Conservation (phyloP, 2,797 vertebrate genomes). For the Halcyon badia region DNA sequence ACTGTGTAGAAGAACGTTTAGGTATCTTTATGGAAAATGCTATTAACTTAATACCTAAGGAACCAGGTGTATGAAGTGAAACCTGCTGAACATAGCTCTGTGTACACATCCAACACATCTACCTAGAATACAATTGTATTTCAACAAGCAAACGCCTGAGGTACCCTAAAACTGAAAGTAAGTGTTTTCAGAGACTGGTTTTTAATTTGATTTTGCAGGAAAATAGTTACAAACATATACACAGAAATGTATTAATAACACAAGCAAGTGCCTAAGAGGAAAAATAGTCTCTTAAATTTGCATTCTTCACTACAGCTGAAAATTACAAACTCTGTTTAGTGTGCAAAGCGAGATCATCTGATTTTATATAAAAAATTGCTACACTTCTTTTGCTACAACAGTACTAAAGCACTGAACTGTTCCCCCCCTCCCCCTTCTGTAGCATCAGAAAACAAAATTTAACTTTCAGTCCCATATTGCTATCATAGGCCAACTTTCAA, state of each 20-base stretch:
- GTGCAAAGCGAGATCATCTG: background rate
- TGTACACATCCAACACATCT: background rate
- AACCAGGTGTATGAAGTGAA: background rate
- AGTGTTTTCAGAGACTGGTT: background rate
- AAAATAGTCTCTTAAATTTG: background rate
- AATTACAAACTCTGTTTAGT: background rate
- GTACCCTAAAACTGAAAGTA: background rate
- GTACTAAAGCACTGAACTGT: background rate
- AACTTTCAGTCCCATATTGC: background rate
- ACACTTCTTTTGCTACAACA: background rate
- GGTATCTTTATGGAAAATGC: slow-evolving; percentile 1
- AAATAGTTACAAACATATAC: background rate
- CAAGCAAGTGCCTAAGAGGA: background rate
- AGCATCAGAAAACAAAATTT: background rate
- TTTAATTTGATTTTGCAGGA: background rate
- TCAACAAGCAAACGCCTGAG: background rate
- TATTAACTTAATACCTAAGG: background rate
- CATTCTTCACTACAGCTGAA: background rate
- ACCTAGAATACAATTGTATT: background rate
- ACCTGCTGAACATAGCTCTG: background rate
- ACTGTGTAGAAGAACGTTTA: background rate
- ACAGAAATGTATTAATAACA: background rate
- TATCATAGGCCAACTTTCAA: background rate
- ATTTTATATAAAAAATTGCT: background rate
- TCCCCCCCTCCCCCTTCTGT: background rate